Conservation (phyloP, 2,113 vertebrate species). For the Scophthalmus maximus region DNA sequence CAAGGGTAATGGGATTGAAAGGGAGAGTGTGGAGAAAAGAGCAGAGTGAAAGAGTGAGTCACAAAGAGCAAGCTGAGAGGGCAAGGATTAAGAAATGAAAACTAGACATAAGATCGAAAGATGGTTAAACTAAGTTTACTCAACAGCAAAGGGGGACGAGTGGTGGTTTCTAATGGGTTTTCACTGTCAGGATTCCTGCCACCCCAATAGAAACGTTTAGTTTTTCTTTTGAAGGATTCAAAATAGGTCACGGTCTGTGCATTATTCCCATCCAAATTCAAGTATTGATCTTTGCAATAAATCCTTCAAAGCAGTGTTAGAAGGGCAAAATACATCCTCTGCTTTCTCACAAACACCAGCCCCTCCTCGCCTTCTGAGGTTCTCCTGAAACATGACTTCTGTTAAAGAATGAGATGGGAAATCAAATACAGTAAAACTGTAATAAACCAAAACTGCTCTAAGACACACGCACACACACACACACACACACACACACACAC, state of each 20-base stretch:
- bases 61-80: conserved; percentile 22
- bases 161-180: conserved; percentile 26
- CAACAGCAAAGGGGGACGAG: conserved; percentile 30
- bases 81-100: conserved; percentile 42
- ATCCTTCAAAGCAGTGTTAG: conserved; percentile 61
- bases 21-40: background rate
- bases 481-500: conserved; percentile 34
- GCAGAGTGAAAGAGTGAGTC: conserved; percentile 3
- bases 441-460: conserved; percentile 58
- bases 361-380: conserved; percentile 15
- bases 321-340: conserved; percentile 39
- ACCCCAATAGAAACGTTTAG: conserved; percentile 41
- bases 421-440: conserved; percentile 52
- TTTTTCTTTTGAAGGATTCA: conserved; percentile 50
- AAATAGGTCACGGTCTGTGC: conserved; percentile 65
- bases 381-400: conserved; percentile 45
- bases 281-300: conserved; percentile 68
- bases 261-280: conserved; percentile 63
- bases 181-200: conserved; percentile 27
- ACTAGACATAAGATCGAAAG: conserved; percentile 8
- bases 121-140: conserved; percentile 42
- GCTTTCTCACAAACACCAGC: conserved; percentile 56
- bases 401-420: conserved; percentile 21
- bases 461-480: conserved; percentile 30
- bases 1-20: conserved; percentile 12